Evolutionary conservation across 2,888 invertebrate species (phyloP), one percentile per base, ranked within the genome.

Genomic region (Apamea monoglypha): DNA sequence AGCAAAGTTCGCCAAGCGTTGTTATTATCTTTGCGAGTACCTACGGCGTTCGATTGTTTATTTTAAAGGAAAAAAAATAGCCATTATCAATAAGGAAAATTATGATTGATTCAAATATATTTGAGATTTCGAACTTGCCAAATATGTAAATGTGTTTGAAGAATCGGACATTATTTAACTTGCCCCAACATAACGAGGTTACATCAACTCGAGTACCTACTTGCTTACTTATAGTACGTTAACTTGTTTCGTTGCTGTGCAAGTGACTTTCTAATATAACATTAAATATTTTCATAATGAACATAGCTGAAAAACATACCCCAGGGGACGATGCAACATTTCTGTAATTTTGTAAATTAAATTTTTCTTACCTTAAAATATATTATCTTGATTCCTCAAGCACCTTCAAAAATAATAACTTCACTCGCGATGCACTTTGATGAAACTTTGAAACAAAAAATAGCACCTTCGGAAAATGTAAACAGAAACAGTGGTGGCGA

Each of bases 221-320:
- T 92, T 91, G 92, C 92, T 93, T 92, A 94, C 94, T 94, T 93
- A 91, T 92, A 92, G 92, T 90, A 93, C 94, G 94, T 95, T 92
- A 95, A 95, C 96, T 96, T 94, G 95, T 95, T 95, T 93, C 92
- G 93, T 94, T 94, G 94, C 95, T 94, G 95, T 94, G 94, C 94
- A 95, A 94, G 93, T 94, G 92, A 96, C 96, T 96, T 96, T 96
- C 96, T 96, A 96, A 96, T 95, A 94, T 93, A 94, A 94, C 94
- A 93, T 93, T 90, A 90, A 91, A 89, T 91, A 91, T 91, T 90
- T 91, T 90, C 89, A 90, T 90, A 82, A 85, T 86, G 82, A 85
- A 66, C 81, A 81, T 84, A 80, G 78, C 67, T 74, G 72, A 74
- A 78, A 83, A 81, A 74, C 72, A 68, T 71, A 71, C 73, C 66